Evolutionary conservation across 2,797 vertebrate genomes (phyloP).

Genomic region (Mionectes olivaceus): DNA sequence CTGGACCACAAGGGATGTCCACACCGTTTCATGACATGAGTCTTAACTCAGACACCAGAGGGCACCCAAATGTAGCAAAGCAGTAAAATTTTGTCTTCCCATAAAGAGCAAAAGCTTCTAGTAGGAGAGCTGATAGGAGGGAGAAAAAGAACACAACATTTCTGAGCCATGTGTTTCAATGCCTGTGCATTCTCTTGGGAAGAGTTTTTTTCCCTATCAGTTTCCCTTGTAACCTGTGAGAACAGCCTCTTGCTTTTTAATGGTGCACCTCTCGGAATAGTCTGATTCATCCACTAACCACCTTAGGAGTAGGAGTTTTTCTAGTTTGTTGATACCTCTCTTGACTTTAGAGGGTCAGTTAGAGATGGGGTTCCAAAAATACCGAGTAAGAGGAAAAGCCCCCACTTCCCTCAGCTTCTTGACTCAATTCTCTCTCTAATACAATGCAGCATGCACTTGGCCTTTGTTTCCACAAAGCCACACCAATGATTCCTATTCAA

Average conservation of each 20-base stretch:
- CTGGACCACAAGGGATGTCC: not conserved
- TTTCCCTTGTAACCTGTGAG: not conserved
- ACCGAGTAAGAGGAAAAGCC: not conserved
- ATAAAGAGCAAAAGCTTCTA: not conserved
- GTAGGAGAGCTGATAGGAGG: not conserved
- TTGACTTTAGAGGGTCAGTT: not conserved
- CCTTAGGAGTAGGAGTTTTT: not conserved
- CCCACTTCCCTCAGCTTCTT: not conserved
- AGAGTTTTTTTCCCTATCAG: not conserved
- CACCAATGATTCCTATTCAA: not conserved
- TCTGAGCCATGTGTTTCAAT: not conserved
- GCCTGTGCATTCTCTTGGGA: not conserved
- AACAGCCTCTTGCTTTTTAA: not conserved
- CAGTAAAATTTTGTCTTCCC: not conserved
- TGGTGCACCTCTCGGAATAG: not conserved
- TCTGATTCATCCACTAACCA: not conserved
- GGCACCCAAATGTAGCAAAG: slow-evolving; percentile 3
- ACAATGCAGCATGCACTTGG: not conserved
- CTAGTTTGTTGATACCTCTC: not conserved
- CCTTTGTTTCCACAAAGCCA: not conserved
- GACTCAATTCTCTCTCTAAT: not conserved
- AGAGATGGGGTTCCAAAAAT: not conserved
- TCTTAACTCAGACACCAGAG: not conserved
- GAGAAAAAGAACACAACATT: not conserved
- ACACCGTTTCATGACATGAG: not conserved